A percentile compares a stretch with the other conserved stretches of the same genome.
These are phyloP conservation scores for Eilema depressum DNA, from an alignment of 2,888 invertebrate species.

Conservation along the genomic window DNA sequence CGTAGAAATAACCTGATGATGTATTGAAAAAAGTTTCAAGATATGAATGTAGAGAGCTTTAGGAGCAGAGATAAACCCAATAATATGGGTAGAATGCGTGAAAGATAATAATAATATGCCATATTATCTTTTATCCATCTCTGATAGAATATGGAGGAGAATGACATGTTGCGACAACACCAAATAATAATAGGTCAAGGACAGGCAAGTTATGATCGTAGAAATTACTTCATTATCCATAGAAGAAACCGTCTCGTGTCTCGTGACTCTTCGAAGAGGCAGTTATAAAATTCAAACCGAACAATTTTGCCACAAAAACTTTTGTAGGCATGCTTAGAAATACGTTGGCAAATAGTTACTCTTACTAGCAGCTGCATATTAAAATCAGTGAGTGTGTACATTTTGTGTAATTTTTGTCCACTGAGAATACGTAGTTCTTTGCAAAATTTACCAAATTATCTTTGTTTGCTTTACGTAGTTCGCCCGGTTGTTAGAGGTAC, in stretches of 20 bases:
- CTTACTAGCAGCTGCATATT: not conserved
- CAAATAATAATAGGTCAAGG: too few species aligned
- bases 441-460: not conserved
- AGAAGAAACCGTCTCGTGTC: not conserved
- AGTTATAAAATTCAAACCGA: not conserved
- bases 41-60: too few species aligned
- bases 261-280: not conserved
- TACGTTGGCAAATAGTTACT: not conserved
- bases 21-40: too few species aligned
- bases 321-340: not conserved
- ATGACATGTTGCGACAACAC: too few species aligned
- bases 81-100: too few species aligned
- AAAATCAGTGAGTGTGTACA: not conserved
- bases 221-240: not conserved
- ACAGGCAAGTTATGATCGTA: not conserved
- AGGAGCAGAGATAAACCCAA: too few species aligned
- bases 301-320: not conserved
- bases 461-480: constrained; percentile 1
- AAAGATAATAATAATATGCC: too few species aligned
- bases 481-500: not conserved
- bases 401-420: not conserved
- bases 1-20: not conserved
- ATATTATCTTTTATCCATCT: too few species aligned
- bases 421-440: not conserved
- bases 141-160: too few species aligned